These are phyloP conservation scores for Hedya salicella DNA, from an alignment of 2,888 invertebrate genomes.

Conservation along the genomic window DNA sequence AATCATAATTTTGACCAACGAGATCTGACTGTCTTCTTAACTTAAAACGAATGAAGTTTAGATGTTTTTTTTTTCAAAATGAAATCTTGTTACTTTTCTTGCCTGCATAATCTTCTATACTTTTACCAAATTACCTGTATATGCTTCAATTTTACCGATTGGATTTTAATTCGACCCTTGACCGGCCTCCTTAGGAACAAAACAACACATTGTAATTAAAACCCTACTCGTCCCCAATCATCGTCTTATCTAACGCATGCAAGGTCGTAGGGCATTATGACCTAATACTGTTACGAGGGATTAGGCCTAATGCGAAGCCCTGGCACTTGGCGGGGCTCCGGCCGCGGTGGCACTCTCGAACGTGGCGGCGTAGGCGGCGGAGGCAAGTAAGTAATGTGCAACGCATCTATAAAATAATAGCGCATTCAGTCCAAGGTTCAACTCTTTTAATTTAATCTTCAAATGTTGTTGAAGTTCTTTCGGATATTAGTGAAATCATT, in stretches of 20 bases:
- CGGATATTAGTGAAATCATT: too few species aligned
- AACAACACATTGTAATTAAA: slow-evolving; percentile 52
- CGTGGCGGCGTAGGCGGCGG: slow-evolving; percentile 52
- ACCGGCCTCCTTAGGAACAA: slow-evolving; percentile 10
- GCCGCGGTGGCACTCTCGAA: slow-evolving; percentile 54
- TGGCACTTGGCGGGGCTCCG: slow-evolving; percentile 69
- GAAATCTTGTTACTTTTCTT: too few species aligned
- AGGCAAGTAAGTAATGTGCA: slow-evolving; percentile 49
- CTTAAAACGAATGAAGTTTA: too few species aligned
- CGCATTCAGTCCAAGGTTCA: slow-evolving; percentile 6
- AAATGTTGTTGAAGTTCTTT: too few species aligned
- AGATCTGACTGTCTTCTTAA: too few species aligned
- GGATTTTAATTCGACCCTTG: slow-evolving; percentile 32
- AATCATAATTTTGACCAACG: too few species aligned
- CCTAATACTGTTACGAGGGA: slow-evolving; percentile 70
- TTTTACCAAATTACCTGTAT: too few species aligned
- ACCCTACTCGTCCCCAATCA: slow-evolving; percentile 51
- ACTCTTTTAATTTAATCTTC: too few species aligned
- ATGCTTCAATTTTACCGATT: too few species aligned
- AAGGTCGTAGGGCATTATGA: slow-evolving; percentile 68
- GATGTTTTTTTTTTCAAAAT: too few species aligned
- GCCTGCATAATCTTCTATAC: too few species aligned
- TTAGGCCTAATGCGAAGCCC: slow-evolving; percentile 79
- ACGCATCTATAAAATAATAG: slow-evolving; percentile 27
- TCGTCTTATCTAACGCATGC: slow-evolving; percentile 54